These are phyloP conservation scores for Gallinago paraguaiae DNA, from an alignment of 2,113 vertebrate species.

Conservation along the genomic window DNA sequence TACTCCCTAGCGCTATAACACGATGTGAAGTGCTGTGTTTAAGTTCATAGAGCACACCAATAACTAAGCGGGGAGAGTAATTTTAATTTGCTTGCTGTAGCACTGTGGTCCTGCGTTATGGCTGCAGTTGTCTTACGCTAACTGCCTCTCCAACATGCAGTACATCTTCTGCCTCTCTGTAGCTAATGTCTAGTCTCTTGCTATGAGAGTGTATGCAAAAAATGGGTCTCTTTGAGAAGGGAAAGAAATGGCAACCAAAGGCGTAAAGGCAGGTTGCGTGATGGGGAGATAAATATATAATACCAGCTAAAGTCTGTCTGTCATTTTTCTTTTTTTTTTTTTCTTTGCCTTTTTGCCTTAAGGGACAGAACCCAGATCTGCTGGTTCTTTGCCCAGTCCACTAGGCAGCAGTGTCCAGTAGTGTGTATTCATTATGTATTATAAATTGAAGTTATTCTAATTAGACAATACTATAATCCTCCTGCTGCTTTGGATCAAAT, in stretches of 20 bases:
- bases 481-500: constrained; percentile 37
- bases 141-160: neutral
- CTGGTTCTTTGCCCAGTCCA: neutral
- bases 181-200: neutral
- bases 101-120: neutral
- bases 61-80: neutral
- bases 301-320: neutral
- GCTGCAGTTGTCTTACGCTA: neutral
- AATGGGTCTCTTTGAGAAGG: neutral
- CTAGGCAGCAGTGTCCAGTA: neutral
- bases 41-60: neutral
- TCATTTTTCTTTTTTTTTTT: too few relatives aligned
- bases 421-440: neutral
- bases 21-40: neutral
- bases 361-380: neutral
- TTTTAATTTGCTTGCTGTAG: neutral
- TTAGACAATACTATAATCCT: constrained; percentile 42
- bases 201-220: neutral
- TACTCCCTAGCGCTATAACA: too few relatives aligned
- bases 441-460: constrained; percentile 42
- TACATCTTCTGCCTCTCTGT: neutral
- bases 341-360: neutral
- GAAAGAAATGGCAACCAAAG: neutral
- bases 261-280: neutral
- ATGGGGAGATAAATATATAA: neutral